Evolutionary conservation across 2,888 invertebrate species (phyloP).

Genomic region (Sinelater perroti): DNA sequence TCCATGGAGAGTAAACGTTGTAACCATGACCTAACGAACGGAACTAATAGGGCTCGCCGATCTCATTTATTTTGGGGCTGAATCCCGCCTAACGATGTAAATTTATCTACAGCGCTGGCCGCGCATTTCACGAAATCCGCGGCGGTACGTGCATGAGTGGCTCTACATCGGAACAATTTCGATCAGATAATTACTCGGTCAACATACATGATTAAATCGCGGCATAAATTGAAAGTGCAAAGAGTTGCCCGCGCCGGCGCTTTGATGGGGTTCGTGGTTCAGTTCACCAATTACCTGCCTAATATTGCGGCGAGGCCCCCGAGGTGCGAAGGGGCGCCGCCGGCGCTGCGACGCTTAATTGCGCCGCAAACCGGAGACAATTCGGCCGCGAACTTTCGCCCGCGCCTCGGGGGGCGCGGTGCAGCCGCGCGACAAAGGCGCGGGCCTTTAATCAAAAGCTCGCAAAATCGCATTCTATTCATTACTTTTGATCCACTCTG

Average conservation of each 20-base stretch:
- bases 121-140: slow-evolving; percentile 27
- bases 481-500: slow-evolving; percentile 34
- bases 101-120: slow-evolving; percentile 29
- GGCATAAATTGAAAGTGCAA: slow-evolving; percentile 27
- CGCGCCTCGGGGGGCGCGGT: slow-evolving; percentile 27
- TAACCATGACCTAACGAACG: slow-evolving; percentile 27
- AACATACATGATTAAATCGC: slow-evolving; percentile 24
- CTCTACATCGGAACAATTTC: slow-evolving; percentile 27
- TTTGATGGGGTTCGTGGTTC: slow-evolving; percentile 22
- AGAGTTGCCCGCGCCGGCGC: slow-evolving; percentile 17
- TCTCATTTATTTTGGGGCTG: slow-evolving; percentile 32
- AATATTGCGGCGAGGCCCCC: slow-evolving; percentile 7
- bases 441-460: slow-evolving; percentile 34
- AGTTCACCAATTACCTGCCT: slow-evolving; percentile 25
- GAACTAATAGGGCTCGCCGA: slow-evolving; percentile 29
- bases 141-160: slow-evolving; percentile 27
- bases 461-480: slow-evolving; percentile 33
- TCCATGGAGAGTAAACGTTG: slow-evolving; percentile 18
- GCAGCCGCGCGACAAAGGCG: slow-evolving; percentile 29
- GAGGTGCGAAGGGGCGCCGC: background rate
- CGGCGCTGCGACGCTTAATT: slow-evolving; percentile 19
- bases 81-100: slow-evolving; percentile 29
- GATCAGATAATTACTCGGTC: slow-evolving; percentile 28
- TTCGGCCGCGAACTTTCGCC: background rate
- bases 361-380: slow-evolving; percentile 16